Evolutionary conservation across 2,797 vertebrate species (phyloP).

Genomic region (Pseudomugil gertrudae): DNA sequence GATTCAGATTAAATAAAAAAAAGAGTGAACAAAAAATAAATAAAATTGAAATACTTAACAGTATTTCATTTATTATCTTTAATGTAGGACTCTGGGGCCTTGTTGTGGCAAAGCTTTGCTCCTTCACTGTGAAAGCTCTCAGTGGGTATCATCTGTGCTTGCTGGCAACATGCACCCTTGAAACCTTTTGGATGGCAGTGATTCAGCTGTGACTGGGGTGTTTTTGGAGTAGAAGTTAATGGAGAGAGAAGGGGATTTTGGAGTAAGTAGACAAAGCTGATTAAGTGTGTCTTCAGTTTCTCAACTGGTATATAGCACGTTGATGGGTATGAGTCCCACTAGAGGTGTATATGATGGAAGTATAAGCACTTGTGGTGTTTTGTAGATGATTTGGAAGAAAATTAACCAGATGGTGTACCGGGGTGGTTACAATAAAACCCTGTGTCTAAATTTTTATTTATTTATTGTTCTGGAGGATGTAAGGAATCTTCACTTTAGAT

Average conservation of each 20-base stretch:
- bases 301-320: conserved; percentile 30
- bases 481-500: neutral
- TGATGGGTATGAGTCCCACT: conserved; percentile 43
- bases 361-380: conserved; percentile 23
- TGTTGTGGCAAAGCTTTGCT: conserved; percentile 44
- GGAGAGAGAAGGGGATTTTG: conserved; percentile 31
- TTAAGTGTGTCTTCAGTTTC: conserved; percentile 55
- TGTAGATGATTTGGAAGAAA: conserved; percentile 27
- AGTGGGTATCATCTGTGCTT: conserved; percentile 41
- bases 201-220: conserved; percentile 43
- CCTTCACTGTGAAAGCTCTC: conserved; percentile 37
- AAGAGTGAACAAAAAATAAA: neutral
- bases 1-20: neutral
- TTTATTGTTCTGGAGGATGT: neutral
- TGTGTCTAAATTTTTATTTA: neutral
- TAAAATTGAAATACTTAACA: neutral
- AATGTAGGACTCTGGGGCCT: conserved; percentile 33
- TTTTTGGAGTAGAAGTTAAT: conserved; percentile 54
- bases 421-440: neutral
- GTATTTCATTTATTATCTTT: conserved; percentile 18
- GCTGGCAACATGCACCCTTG: conserved; percentile 27
- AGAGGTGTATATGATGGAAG: conserved; percentile 17
- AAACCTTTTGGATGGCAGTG: conserved; percentile 39
- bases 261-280: conserved; percentile 52
- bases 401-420: conserved; percentile 18